phyloP scores from a whole-genome alignment of 2,888 invertebrate species.

The Drosophila suboccidentalis region DNA sequence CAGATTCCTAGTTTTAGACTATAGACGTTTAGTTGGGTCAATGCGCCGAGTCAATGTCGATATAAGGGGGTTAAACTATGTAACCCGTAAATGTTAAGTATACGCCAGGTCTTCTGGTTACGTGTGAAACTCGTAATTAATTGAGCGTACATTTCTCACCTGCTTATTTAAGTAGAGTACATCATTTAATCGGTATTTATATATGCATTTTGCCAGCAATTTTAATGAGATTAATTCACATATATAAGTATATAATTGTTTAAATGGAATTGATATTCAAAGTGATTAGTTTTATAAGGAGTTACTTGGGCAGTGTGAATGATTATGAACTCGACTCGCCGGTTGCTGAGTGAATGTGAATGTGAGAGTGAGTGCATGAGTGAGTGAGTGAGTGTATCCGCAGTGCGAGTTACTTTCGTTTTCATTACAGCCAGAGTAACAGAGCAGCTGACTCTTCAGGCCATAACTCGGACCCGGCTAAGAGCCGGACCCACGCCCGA shows the following conservation, averaged over 20 bases:
- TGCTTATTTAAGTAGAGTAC: slow-evolving; percentile 4
- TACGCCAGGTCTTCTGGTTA: slow-evolving; percentile 1
- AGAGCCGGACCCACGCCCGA: slow-evolving; percentile 47
- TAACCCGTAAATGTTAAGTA: slow-evolving; percentile 18
- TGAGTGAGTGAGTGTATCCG: slow-evolving; percentile 36
- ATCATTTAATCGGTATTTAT: neutral
- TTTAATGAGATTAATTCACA: neutral
- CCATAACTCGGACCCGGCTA: slow-evolving; percentile 24
- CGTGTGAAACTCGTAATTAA: neutral
- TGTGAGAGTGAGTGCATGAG: slow-evolving; percentile 29
- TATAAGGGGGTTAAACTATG: neutral
- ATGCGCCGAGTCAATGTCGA: neutral
- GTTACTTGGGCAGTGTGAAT: too few species aligned
- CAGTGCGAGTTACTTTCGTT: slow-evolving; percentile 79
- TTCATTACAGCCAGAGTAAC: slow-evolving; percentile 66
- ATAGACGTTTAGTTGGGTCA: slow-evolving; percentile 1
- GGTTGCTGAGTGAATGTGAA: slow-evolving; percentile 7
- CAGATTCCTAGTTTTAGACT: neutral
- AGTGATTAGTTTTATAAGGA: slow-evolving; percentile 10
- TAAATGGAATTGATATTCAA: neutral
- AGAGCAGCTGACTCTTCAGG: slow-evolving; percentile 62
- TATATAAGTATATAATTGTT: neutral
- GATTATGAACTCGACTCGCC: slow-evolving; percentile 25
- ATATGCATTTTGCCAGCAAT: neutral
- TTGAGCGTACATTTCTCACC: slow-evolving; percentile 1